These are phyloP conservation scores for Acanthosepion pharaonis DNA, from an alignment of 2,888 invertebrate species.

Conservation along the genomic window DNA sequence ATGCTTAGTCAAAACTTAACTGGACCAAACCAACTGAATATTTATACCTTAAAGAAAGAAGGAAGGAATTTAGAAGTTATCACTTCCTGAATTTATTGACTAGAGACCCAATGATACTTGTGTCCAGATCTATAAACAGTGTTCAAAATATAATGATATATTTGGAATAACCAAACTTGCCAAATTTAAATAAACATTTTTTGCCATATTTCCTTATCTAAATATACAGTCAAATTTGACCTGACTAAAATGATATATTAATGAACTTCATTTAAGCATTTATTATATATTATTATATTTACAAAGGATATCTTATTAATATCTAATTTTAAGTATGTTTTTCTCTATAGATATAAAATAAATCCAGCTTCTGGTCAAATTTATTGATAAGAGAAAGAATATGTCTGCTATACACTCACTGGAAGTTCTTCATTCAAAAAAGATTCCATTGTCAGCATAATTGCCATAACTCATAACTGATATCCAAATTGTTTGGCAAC, in stretches of 20 bases:
- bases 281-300: no score
- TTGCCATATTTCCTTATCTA: neutral
- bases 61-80: neutral
- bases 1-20: no score
- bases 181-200: neutral
- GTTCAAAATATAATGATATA: neutral
- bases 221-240: neutral
- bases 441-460: neutral
- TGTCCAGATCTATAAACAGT: neutral
- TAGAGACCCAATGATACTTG: no score
- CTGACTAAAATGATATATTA: no score
- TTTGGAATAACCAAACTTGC: neutral
- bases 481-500: no score
- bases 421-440: neutral
- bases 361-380: no score
- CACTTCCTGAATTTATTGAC: neutral
- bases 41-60: neutral
- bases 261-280: no score
- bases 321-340: no score
- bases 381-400: neutral
- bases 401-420: neutral
- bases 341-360: no score
- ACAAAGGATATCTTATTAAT: no score
- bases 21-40: neutral
- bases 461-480: no score